Conservation (phyloP, 2,888 invertebrate genomes). For the Phania funesta region DNA sequence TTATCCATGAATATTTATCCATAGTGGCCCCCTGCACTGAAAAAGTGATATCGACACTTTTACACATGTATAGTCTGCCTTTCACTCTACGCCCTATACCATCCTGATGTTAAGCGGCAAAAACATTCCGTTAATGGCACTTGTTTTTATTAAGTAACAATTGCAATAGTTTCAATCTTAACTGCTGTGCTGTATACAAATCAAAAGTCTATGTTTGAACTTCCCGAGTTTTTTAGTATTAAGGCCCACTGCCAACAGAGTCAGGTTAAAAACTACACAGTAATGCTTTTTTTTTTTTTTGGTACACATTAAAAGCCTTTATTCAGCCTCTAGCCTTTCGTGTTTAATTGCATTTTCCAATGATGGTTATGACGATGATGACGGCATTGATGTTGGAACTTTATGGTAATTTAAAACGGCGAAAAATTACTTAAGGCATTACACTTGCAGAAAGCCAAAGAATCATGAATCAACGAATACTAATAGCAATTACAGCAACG, state of each 20-base stretch:
- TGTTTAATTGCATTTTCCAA: conserved; percentile 77
- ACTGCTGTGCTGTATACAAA: too few species aligned
- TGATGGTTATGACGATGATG: conserved; percentile 69
- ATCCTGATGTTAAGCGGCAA: too few species aligned
- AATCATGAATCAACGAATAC: conserved; percentile 43
- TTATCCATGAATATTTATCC: too few species aligned
- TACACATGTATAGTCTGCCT: too few species aligned
- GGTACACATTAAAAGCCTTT: conserved; percentile 52
- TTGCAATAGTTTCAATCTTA: too few species aligned
- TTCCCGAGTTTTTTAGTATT: too few species aligned
- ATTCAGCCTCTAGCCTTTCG: conserved; percentile 74
- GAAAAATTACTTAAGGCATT: conserved; percentile 63
- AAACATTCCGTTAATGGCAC: too few species aligned
- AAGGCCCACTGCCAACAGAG: conserved; percentile 28
- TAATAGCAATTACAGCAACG: conserved; percentile 38
- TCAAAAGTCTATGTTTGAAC: too few species aligned
- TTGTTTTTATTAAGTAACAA: too few species aligned
- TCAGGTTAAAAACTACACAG: conserved; percentile 25
- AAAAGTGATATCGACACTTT: too few species aligned
- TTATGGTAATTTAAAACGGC: conserved; percentile 60
- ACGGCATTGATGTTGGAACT: conserved; percentile 48
- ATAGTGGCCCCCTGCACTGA: too few species aligned
- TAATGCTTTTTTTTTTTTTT: conserved; percentile 23
- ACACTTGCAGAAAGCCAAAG: conserved; percentile 59
- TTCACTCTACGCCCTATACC: too few species aligned